Evolutionary conservation across 1,140 invertebrate genomes (phyloP).

Genomic region (Dysdera silvatica): DNA sequence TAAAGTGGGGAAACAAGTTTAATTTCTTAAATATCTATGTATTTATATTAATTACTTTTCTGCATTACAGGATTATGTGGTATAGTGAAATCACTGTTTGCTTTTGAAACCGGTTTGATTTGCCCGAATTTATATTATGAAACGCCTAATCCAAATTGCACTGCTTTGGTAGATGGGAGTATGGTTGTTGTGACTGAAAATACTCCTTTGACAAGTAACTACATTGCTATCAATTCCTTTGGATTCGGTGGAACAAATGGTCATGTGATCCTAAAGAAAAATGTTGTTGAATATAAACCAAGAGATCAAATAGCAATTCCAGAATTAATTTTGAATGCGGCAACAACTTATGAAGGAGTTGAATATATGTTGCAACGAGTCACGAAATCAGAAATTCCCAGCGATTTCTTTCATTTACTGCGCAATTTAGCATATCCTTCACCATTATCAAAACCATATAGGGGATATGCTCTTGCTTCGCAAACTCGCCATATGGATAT

Average conservation of each 20-base stretch:
- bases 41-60: background rate
- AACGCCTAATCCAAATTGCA: conserved; percentile 50
- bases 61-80: conserved; percentile 51
- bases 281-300: background rate
- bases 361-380: conserved; percentile 40
- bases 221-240: conserved; percentile 87
- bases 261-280: conserved; percentile 72
- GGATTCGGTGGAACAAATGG: conserved; percentile 96
- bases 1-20: background rate
- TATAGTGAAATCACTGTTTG: conserved; percentile 46
- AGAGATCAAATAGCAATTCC: conserved; percentile 2
- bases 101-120: conserved; percentile 47
- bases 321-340: conserved; percentile 43
- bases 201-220: conserved; percentile 65
- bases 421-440: conserved; percentile 6
- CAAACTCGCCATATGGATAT: no score
- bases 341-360: conserved; percentile 47
- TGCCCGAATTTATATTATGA: conserved; percentile 52
- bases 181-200: conserved; percentile 54
- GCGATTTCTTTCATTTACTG: conserved; percentile 23
- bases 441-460: background rate
- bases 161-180: conserved; percentile 58
- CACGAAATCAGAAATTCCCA: conserved; percentile 36
- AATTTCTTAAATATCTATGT: background rate
- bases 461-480: conserved; percentile 1